These are phyloP conservation scores for Drosophila tristis DNA, from an alignment of 1,140 invertebrate species.

Conservation along the genomic window DNA sequence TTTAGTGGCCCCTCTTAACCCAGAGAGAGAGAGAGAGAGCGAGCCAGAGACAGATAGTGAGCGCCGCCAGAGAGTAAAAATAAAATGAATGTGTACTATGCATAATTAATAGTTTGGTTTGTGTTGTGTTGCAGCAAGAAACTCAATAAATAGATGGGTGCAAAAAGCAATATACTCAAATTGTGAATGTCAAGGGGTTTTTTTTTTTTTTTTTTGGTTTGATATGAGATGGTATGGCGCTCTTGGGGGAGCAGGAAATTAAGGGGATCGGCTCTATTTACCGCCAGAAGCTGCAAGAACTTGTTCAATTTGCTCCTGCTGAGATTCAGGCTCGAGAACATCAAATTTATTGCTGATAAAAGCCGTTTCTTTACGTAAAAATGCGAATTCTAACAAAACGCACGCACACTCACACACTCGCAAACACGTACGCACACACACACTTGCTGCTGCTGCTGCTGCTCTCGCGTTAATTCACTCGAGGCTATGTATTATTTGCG, in stretches of 20 bases:
- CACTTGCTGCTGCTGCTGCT: conserved; percentile 25
- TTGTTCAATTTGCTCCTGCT: conserved; percentile 79
- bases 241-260: background rate
- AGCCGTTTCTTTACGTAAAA: conserved; percentile 74
- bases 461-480: conserved; percentile 60
- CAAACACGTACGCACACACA: conserved; percentile 41
- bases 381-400: conserved; percentile 70
- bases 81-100: conserved; percentile 76
- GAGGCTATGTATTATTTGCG: conserved; percentile 71
- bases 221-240: conserved; percentile 5
- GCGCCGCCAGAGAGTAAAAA: conserved; percentile 52
- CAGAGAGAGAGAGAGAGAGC: conserved; percentile 16
- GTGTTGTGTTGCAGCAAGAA: conserved; percentile 46
- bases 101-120: conserved; percentile 64
- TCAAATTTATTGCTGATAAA: conserved; percentile 72
- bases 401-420: conserved; percentile 48
- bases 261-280: conserved; percentile 60
- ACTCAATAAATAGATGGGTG: conserved; percentile 62
- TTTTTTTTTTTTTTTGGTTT: background rate
- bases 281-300: conserved; percentile 81
- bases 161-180: conserved; percentile 35
- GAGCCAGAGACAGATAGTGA: conserved; percentile 3
- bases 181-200: conserved; percentile 59
- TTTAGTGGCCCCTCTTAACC: conserved; percentile 24
- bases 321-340: conserved; percentile 78